A percentile compares a stretch with the other conserved stretches of the same genome.
phyloP scores from a whole-genome alignment of 2,888 invertebrate genomes.

The Xestia rhomboidea region DNA sequence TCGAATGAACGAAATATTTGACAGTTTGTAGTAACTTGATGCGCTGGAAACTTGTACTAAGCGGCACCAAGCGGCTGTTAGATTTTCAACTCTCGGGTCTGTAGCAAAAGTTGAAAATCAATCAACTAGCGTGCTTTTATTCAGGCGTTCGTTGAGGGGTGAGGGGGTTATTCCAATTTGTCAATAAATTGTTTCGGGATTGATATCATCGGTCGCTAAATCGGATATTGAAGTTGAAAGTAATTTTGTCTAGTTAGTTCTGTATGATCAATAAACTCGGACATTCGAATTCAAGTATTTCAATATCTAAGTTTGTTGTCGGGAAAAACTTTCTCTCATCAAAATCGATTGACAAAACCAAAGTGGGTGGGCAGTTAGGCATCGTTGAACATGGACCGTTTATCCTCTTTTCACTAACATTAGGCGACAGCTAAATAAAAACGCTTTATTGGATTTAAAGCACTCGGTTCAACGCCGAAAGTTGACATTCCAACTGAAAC shows the following conservation, averaged over 20 bases:
- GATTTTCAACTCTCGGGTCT: background rate
- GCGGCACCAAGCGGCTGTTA: background rate
- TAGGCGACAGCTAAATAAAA: background rate
- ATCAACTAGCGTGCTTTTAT: background rate
- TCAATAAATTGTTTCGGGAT: background rate
- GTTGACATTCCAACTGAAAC: background rate
- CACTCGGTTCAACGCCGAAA: background rate
- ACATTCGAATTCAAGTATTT: conserved; percentile 21
- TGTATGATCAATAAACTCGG: conserved; percentile 8
- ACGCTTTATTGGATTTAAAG: background rate
- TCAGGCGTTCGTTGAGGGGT: background rate
- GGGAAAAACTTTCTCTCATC: conserved; percentile 26
- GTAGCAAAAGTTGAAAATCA: background rate
- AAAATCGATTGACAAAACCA: conserved; percentile 34
- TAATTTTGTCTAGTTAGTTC: background rate
- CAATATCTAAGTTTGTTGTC: conserved; percentile 5
- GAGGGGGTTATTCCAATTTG: background rate
- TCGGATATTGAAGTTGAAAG: background rate
- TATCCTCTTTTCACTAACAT: background rate
- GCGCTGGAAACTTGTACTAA: too few relatives aligned
- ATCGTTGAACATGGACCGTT: conserved; percentile 3
- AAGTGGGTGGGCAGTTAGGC: conserved; percentile 8
- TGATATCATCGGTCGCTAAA: conserved; percentile 2
- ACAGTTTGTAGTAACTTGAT: too few relatives aligned
- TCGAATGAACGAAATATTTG: too few relatives aligned